Percentiles rank a stretch among this genome's conserved stretches.
Conservation (phyloP, 2,888 invertebrate species). For the Cenopis cana region DNA sequence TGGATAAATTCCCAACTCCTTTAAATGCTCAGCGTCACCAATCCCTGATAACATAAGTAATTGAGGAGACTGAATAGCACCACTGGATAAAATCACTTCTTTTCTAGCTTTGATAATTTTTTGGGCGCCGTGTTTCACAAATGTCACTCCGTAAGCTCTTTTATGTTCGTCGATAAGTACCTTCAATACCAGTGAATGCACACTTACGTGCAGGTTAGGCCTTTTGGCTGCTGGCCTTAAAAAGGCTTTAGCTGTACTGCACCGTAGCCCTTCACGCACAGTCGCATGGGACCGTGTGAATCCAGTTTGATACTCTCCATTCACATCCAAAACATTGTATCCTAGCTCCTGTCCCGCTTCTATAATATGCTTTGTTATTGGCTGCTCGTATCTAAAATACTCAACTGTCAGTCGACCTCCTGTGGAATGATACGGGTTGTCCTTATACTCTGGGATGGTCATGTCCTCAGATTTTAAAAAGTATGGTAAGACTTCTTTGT, state of each 20-base stretch:
- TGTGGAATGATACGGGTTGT: conserved; percentile 87
- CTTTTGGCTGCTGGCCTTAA: conserved; percentile 88
- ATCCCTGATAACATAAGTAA: conserved; percentile 94
- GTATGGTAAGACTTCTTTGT: conserved; percentile 89
- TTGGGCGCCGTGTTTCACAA: conserved; percentile 84
- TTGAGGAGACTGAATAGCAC: conserved; percentile 93
- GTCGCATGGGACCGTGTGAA: conserved; percentile 92
- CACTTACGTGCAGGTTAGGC: conserved; percentile 89
- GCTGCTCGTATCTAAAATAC: conserved; percentile 88
- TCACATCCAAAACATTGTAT: conserved; percentile 89
- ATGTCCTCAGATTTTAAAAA: conserved; percentile 93
- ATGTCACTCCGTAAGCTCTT: conserved; percentile 88
- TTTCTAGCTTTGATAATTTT: conserved; percentile 86
- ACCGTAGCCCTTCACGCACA: conserved; percentile 90
- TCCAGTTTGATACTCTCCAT: conserved; percentile 92
- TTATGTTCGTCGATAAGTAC: conserved; percentile 87
- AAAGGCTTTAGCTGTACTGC: conserved; percentile 94
- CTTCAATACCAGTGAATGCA: conserved; percentile 88
- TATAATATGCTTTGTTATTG: conserved; percentile 88
- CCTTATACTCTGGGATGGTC: conserved; percentile 85
- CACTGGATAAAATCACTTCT: conserved; percentile 95
- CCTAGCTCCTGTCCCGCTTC: conserved; percentile 89
- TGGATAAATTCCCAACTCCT: conserved; percentile 85
- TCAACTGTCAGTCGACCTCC: conserved; percentile 91
- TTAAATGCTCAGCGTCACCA: conserved; percentile 87